Conservation (phyloP, 2,797 vertebrate genomes). For the Pyrocephalus nanus region DNA sequence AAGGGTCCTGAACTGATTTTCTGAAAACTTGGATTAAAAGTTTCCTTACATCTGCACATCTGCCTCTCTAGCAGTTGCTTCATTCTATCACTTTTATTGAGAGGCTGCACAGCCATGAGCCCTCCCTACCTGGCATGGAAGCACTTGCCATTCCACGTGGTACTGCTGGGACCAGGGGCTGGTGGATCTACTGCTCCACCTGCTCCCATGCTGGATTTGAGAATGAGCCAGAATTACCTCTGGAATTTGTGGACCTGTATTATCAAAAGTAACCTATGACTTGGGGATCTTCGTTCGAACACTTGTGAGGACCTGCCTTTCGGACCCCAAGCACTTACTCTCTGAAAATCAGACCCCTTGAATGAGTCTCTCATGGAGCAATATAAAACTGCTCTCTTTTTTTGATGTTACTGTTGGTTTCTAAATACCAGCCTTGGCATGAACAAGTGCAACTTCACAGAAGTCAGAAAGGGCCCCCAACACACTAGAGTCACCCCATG, state of each 20-base stretch:
- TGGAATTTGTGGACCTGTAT: not conserved
- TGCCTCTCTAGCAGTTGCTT: slow-evolving; percentile 15
- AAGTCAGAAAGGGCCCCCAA: not conserved
- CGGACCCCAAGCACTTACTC: not conserved
- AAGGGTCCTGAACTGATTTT: not conserved
- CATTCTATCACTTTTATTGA: not conserved
- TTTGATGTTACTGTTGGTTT: not conserved
- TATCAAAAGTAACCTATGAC: not conserved
- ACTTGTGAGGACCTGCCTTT: not conserved
- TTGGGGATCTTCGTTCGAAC: not conserved
- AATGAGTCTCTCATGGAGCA: not conserved
- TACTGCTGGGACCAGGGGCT: not conserved
- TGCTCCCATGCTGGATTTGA: not conserved
- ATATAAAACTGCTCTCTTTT: not conserved
- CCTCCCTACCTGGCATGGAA: not conserved
- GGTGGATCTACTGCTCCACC: not conserved
- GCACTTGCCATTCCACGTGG: not conserved
- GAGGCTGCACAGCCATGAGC: not conserved
- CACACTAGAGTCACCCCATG: not conserved
- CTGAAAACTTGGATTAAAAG: not conserved
- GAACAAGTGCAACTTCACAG: not conserved
- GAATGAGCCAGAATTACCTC: not conserved
- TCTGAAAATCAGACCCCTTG: not conserved
- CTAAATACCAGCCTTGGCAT: not conserved
- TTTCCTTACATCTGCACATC: not conserved